These are phyloP conservation scores for Belonocnema kinseyi DNA, from an alignment of 1,140 invertebrate genomes.

Conservation along the genomic window DNA sequence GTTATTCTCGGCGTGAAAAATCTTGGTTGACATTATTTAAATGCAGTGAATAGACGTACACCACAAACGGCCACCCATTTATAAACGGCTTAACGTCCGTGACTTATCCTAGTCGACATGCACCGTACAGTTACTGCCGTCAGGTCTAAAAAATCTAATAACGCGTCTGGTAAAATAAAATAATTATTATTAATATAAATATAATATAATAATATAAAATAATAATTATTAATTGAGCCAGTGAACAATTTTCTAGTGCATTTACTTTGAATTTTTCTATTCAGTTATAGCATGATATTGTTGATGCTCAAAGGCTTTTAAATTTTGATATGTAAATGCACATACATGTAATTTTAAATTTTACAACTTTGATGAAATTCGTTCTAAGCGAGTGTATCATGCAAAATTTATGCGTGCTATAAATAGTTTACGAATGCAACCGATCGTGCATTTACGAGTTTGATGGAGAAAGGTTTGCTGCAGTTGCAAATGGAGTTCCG, in stretches of 20 bases:
- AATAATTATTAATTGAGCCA: too few species aligned
- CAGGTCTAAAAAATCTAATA: background rate
- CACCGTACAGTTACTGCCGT: too few species aligned
- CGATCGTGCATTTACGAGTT: conserved; percentile 44
- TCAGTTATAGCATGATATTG: background rate
- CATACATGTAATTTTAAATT: conserved; percentile 5
- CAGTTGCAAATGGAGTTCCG: conserved; percentile 41
- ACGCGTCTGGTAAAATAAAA: conserved; percentile 14
- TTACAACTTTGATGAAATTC: conserved; percentile 32
- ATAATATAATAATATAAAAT: too few species aligned
- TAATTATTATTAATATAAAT: too few species aligned
- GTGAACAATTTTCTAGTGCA: too few species aligned
- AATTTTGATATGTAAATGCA: conserved; percentile 21
- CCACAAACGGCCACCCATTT: too few species aligned
- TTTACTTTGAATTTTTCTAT: background rate
- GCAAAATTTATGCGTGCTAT: conserved; percentile 45
- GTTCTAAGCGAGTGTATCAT: conserved; percentile 22
- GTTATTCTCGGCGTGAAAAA: too few species aligned
- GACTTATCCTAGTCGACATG: too few species aligned
- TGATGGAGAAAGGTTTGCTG: conserved; percentile 43
- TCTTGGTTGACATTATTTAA: too few species aligned
- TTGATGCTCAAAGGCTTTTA: conserved; percentile 8
- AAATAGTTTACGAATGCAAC: conserved; percentile 51
- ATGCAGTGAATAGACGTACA: too few species aligned
- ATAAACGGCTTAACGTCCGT: too few species aligned